Evolutionary conservation across 2,888 invertebrate genomes (phyloP).

Genomic region (Masnerella sp.): DNA sequence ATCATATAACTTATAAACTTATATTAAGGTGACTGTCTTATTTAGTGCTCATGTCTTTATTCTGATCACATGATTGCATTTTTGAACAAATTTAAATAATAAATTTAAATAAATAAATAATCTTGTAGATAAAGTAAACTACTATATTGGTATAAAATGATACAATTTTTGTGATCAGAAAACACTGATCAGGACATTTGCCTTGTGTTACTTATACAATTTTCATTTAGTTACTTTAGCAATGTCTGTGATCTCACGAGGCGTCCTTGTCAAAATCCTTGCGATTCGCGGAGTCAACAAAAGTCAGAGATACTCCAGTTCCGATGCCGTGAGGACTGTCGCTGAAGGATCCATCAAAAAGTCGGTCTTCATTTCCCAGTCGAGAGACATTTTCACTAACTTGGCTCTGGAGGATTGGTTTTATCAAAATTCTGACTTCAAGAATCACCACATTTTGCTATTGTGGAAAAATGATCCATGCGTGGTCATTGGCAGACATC

Average conservation of each 20-base stretch:
- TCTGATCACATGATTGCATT: no score
- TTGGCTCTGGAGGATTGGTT: constrained; percentile 98
- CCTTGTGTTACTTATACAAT: background rate
- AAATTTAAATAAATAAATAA: no score
- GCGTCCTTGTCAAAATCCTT: background rate
- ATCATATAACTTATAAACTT: no score
- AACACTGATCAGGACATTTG: no score
- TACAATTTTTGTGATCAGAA: no score
- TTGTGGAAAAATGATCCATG: constrained; percentile 96
- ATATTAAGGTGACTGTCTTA: no score
- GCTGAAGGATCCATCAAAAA: constrained; percentile 82
- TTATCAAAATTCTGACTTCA: constrained; percentile 91
- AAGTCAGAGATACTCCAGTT: constrained; percentile 10
- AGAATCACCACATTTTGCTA: constrained; percentile 89
- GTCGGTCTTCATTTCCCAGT: constrained; percentile 95
- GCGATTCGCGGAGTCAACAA: background rate
- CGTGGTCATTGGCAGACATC: constrained; percentile 97
- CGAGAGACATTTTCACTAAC: constrained; percentile 93
- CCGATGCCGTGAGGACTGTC: constrained; percentile 60
- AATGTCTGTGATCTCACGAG: constrained; percentile 41
- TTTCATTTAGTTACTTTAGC: background rate
- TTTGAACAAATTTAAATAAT: no score
- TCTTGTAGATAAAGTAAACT: no score
- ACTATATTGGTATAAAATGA: no score
- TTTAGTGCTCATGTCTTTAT: no score